phyloP scores from a whole-genome alignment of 1,140 invertebrate genomes.

The Archivesica marissinica region DNA sequence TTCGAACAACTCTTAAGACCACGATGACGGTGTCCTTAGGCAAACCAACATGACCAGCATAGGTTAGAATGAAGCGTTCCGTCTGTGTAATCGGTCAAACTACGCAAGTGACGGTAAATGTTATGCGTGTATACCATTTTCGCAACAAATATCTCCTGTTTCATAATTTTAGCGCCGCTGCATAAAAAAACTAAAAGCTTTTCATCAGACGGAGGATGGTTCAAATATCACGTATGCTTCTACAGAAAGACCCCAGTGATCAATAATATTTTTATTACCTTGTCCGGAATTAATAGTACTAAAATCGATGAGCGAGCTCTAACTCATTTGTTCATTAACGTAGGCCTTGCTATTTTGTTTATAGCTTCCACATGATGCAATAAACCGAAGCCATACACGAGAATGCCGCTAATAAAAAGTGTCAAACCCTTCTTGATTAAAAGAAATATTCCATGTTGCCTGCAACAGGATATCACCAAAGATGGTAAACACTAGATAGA shows the following conservation, averaged over 20 bases:
- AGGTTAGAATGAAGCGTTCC: too few species aligned
- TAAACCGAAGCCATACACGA: constrained; percentile 45
- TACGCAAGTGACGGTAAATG: too few species aligned
- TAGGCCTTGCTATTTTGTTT: constrained; percentile 51
- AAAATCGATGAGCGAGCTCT: constrained; percentile 33
- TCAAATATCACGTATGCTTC: constrained; percentile 18
- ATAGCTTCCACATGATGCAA: constrained; percentile 51
- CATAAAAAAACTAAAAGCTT: constrained; percentile 41
- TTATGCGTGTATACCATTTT: too few species aligned
- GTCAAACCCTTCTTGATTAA: constrained; percentile 41
- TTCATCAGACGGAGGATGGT: neutral
- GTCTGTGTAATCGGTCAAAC: too few species aligned
- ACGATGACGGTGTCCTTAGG: too few species aligned
- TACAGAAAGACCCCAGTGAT: constrained; percentile 31
- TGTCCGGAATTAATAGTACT: constrained; percentile 48
- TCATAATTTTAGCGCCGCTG: neutral
- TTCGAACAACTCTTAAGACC: too few species aligned
- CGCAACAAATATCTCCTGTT: too few species aligned
- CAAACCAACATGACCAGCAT: too few species aligned
- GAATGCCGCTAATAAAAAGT: constrained; percentile 27
- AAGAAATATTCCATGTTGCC: constrained; percentile 51
- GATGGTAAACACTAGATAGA: constrained; percentile 4
- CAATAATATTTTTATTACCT: constrained; percentile 47
- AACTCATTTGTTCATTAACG: constrained; percentile 39
- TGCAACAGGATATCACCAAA: constrained; percentile 50